These are phyloP conservation scores for Oreochromis niloticus DNA, from an alignment of 2,113 vertebrate genomes.

Conservation along the genomic window DNA sequence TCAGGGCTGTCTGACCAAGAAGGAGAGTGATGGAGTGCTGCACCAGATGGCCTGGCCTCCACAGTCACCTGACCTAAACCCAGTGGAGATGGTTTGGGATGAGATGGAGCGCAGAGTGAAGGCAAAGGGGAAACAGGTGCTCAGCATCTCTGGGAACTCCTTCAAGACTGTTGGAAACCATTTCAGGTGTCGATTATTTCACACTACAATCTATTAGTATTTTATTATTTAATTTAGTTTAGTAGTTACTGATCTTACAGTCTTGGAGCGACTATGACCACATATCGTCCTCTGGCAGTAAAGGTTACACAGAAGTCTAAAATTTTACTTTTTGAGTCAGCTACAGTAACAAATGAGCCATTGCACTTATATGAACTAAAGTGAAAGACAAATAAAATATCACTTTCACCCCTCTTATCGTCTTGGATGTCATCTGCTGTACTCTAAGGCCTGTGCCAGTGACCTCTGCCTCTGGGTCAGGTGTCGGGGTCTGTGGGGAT, in stretches of 20 bases:
- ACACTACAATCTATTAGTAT: not conserved
- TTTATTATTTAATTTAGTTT: not conserved
- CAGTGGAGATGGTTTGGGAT: not conserved
- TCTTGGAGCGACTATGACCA: not conserved
- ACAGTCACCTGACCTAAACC: not conserved
- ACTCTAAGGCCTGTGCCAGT: not conserved
- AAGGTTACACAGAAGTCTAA: not conserved
- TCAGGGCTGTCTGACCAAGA: not conserved
- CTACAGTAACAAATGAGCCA: not conserved
- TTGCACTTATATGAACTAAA: not conserved
- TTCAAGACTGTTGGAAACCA: not conserved
- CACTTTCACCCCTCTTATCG: not conserved
- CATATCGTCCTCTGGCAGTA: not conserved
- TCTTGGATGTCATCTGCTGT: not conserved
- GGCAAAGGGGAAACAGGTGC: not conserved
- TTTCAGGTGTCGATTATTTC: not conserved
- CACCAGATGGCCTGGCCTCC: not conserved
- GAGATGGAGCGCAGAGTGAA: not conserved
- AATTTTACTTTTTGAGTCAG: not conserved
- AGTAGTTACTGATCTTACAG: not conserved
- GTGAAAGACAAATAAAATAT: not conserved
- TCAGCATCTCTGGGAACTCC: not conserved
- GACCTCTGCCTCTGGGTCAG: not conserved
- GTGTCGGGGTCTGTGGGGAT: not conserved
- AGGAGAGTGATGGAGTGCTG: not conserved